A percentile compares a stretch with the other conserved stretches of the same genome.
These are phyloP conservation scores for Sparidentex hasta DNA, from an alignment of 2,797 vertebrate genomes.

Conservation along the genomic window DNA sequence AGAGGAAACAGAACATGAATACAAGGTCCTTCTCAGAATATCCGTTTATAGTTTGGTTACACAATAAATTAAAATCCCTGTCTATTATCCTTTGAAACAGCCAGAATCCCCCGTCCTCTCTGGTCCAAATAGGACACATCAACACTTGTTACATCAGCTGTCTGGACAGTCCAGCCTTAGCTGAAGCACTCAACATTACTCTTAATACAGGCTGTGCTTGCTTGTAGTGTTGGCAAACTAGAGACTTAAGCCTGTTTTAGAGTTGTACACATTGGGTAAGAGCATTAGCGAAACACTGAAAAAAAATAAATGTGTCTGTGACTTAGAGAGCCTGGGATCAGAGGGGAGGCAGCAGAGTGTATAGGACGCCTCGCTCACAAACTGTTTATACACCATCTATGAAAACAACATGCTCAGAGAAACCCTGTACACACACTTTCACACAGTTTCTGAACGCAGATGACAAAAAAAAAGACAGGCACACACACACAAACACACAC, in stretches of 20 bases:
- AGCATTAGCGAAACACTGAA: constrained; percentile 52
- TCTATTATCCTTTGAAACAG: neutral
- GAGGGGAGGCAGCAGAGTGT: constrained; percentile 5
- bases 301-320: constrained; percentile 28
- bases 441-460: constrained; percentile 17
- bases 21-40: neutral
- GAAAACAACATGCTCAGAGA: constrained; percentile 8
- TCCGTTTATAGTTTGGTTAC: constrained; percentile 2
- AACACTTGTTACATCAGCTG: constrained; percentile 35
- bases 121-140: constrained; percentile 34
- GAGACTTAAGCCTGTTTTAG: constrained; percentile 41
- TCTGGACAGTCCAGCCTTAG: constrained; percentile 5
- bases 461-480: neutral
- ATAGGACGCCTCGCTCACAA: neutral
- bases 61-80: constrained; percentile 1
- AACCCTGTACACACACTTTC: neutral
- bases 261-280: constrained; percentile 42
- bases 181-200: constrained; percentile 29
- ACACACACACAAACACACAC: neutral
- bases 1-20: neutral
- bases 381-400: constrained; percentile 22
- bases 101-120: constrained; percentile 26
- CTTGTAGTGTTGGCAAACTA: constrained; percentile 23
- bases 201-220: neutral
- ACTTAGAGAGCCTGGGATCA: constrained; percentile 22